Percentiles rank a stretch among this genome's conserved stretches.
phyloP scores from a whole-genome alignment of 2,113 vertebrate species.

The Marmota monax region DNA sequence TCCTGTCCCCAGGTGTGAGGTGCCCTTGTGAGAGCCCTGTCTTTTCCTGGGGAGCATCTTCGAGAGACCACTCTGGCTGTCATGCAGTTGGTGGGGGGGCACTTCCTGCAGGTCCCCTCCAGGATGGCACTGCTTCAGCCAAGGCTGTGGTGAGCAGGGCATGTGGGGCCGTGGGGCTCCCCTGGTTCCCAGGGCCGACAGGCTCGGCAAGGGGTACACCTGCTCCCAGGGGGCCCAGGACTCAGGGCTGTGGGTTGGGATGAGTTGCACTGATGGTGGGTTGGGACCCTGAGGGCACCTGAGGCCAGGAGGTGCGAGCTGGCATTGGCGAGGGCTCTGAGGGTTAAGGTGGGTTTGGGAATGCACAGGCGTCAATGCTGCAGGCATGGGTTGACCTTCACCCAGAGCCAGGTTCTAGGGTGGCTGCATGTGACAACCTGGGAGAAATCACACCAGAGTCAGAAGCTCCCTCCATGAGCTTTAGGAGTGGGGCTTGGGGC shows the following conservation, averaged over 20 bases:
- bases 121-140: not conserved
- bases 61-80: not conserved
- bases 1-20: not conserved
- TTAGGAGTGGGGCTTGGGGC: not conserved
- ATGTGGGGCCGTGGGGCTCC: too few relatives aligned
- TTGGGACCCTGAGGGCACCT: not conserved
- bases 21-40: not conserved
- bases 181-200: not conserved
- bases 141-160: too few relatives aligned
- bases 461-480: too few relatives aligned
- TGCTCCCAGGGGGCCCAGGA: too few relatives aligned
- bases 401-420: not conserved
- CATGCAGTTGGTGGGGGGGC: too few relatives aligned
- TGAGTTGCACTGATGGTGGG: too few relatives aligned
- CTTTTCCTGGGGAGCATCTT: not conserved
- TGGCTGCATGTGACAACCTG: not conserved
- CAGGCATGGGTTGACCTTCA: rapidly evolving
- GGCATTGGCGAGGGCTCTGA: not conserved
- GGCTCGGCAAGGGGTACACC: too few relatives aligned
- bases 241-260: not conserved
- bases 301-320: not conserved
- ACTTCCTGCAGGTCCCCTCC: too few relatives aligned
- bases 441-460: not conserved
- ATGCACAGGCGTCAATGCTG: not conserved
- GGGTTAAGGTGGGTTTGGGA: not conserved